These are phyloP conservation scores for Lepus europaeus DNA, from an alignment of 2,113 vertebrate species.

Conservation along the genomic window DNA sequence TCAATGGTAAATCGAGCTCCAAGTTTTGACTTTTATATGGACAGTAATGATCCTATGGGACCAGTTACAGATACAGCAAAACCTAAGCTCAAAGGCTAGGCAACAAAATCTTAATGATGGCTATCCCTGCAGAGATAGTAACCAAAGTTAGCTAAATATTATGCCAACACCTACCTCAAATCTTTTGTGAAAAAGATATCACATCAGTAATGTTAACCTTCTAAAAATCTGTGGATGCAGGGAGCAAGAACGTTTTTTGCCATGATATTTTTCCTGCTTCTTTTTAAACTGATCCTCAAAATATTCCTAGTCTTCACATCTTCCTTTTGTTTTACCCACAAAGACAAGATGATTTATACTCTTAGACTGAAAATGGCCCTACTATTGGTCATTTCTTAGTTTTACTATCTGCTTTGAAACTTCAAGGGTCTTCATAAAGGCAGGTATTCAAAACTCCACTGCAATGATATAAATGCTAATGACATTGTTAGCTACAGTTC, in stretches of 20 bases:
- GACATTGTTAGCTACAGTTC: constrained; percentile 72
- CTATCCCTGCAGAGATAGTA: background rate
- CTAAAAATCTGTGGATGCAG: background rate
- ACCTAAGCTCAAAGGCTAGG: background rate
- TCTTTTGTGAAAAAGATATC: constrained; percentile 7
- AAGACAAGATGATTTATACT: constrained; percentile 38
- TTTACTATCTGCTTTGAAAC: constrained; percentile 54
- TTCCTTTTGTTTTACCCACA: constrained; percentile 26
- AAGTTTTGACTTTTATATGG: background rate
- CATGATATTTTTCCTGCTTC: background rate
- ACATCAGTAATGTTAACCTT: background rate
- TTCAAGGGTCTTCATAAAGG: constrained; percentile 37
- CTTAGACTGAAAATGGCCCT: constrained; percentile 34
- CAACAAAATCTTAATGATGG: background rate
- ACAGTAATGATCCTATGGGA: background rate
- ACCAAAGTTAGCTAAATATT: background rate
- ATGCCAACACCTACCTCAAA: background rate
- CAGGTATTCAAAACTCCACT: constrained; percentile 62
- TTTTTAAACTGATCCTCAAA: background rate
- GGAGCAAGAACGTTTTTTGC: background rate
- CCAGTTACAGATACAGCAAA: background rate
- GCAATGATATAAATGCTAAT: constrained; percentile 57
- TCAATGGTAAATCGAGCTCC: background rate
- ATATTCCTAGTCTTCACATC: constrained; percentile 64
- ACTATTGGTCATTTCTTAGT: constrained; percentile 42